Conservation (phyloP, 2,888 invertebrate species). For the Clivina fossor region DNA sequence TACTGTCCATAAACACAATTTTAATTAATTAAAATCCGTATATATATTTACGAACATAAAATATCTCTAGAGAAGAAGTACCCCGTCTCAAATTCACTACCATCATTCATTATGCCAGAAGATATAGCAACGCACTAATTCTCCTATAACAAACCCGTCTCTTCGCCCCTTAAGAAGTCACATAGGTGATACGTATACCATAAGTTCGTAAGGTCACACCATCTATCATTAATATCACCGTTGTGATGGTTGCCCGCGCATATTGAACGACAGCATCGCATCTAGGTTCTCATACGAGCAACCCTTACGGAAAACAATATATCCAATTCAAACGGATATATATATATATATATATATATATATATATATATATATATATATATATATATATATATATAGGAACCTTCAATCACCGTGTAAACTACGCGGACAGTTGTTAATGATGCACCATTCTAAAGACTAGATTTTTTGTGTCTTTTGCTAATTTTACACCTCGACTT, state of each 20-base stretch:
- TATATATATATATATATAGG: too few relatives aligned
- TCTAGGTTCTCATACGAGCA: constrained; percentile 10
- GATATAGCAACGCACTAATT: too few relatives aligned
- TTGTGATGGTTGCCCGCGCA: background rate
- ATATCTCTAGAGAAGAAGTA: background rate
- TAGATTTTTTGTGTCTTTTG: constrained; percentile 25
- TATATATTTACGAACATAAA: background rate
- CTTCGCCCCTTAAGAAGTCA: background rate
- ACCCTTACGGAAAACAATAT: constrained; percentile 28
- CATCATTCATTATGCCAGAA: too few relatives aligned
- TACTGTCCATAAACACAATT: too few relatives aligned
- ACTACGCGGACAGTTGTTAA: constrained; percentile 26
- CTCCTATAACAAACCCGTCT: too few relatives aligned
- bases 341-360: too few relatives aligned
- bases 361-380: too few relatives aligned
- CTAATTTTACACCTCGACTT: constrained; percentile 25
- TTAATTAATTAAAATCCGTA: too few relatives aligned
- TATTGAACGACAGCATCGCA: background rate
- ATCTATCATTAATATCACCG: constrained; percentile 30
- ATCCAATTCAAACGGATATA: constrained; percentile 18
- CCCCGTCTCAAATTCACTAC: too few relatives aligned
- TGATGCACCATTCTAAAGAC: constrained; percentile 2
- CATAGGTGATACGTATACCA: background rate
- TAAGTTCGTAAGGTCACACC: constrained; percentile 18
- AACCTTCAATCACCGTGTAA: constrained; percentile 27